Evolutionary conservation across 2,888 invertebrate genomes (phyloP).

Genomic region (Arrhopalites spinosus): DNA sequence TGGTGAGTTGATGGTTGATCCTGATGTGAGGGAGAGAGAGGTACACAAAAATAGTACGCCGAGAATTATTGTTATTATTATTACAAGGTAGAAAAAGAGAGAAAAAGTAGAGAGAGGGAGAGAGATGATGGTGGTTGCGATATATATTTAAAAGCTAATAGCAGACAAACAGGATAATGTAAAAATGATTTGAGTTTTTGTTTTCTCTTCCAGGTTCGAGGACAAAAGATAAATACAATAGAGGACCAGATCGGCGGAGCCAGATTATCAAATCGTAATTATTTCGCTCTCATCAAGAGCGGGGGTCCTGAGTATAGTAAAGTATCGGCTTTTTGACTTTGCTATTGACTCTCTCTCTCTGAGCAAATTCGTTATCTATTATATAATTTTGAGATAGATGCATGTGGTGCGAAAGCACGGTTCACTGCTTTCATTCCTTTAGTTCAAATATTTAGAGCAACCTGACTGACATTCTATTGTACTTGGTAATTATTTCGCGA

Average conservation of each 20-base stretch:
- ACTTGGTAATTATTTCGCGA: constrained; percentile 20
- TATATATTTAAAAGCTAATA: no score
- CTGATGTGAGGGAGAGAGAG: neutral
- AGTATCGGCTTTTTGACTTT: neutral
- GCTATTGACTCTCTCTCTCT: neutral
- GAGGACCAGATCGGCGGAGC: constrained; percentile 4
- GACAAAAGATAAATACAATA: constrained; percentile 10
- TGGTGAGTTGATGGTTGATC: constrained; percentile 10
- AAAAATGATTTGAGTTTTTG: neutral
- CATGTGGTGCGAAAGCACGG: neutral
- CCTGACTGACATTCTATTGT: constrained; percentile 5
- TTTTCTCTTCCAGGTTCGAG: neutral
- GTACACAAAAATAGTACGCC: neutral
- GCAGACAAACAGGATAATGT: constrained; percentile 1
- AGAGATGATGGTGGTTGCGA: no score
- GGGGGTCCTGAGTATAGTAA: neutral
- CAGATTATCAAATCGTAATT: constrained; percentile 14
- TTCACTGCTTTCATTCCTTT: constrained; percentile 13
- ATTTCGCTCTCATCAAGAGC: constrained; percentile 8
- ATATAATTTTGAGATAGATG: constrained; percentile 4
- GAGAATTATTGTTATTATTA: neutral
- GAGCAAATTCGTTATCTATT: constrained; percentile 13
- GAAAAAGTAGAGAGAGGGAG: no score
- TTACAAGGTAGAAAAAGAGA: neutral
- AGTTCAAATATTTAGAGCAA: neutral